A percentile compares a stretch with the other conserved stretches of the same genome.
These are phyloP conservation scores for Oxygymnocypris stewartii DNA, from an alignment of 2,113 vertebrate genomes.

Conservation along the genomic window DNA sequence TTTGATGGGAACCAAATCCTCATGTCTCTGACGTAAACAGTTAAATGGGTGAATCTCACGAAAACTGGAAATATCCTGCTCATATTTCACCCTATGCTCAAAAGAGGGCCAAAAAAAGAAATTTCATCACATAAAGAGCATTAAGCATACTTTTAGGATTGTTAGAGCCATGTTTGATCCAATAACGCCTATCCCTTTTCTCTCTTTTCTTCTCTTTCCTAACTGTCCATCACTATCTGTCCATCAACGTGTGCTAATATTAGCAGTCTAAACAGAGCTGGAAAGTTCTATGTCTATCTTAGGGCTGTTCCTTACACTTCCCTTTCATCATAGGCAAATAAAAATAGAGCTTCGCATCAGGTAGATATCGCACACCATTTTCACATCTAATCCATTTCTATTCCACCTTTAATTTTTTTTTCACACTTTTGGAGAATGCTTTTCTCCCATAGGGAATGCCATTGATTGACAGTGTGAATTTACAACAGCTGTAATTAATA, in stretches of 20 bases:
- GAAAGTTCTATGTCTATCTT: slow-evolving; percentile 5
- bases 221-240: slow-evolving; percentile 6
- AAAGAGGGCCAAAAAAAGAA: not conserved
- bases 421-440: not conserved
- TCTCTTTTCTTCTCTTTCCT: not conserved
- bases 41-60: not conserved
- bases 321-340: slow-evolving; percentile 36
- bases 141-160: not conserved
- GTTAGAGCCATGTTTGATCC: not conserved
- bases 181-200: not conserved
- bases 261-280: not conserved
- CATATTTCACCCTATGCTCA: not conserved
- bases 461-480: slow-evolving; percentile 39
- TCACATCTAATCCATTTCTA: slow-evolving; percentile 14
- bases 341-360: slow-evolving; percentile 46
- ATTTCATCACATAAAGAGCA: not conserved
- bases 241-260: not conserved
- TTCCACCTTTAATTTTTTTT: not conserved
- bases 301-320: slow-evolving; percentile 21
- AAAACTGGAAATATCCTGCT: not conserved
- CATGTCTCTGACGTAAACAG: not conserved
- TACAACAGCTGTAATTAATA: slow-evolving; percentile 16
- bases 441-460: not conserved
- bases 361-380: slow-evolving; percentile 28
- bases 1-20: slow-evolving; percentile 26